These are phyloP conservation scores for Caenorhabditis sp. DNA, from an alignment of 2,888 invertebrate genomes.

Conservation along the genomic window DNA sequence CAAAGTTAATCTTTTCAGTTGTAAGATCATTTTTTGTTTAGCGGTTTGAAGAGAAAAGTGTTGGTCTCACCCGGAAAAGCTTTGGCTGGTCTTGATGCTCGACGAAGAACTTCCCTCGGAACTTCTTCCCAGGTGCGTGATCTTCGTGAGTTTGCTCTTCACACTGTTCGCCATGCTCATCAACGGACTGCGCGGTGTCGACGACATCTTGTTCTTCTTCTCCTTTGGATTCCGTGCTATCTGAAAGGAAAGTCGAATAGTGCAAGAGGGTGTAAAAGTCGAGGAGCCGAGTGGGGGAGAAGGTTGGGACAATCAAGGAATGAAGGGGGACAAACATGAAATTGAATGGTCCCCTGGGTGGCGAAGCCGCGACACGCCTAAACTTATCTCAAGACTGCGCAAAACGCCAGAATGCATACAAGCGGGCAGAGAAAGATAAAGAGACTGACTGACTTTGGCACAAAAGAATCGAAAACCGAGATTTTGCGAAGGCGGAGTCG, in stretches of 20 bases:
- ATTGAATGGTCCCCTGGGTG: conserved; percentile 67
- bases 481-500: conserved; percentile 21
- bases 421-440: no score
- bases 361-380: conserved; percentile 48
- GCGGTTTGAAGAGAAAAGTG: not conserved
- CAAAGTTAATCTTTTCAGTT: no score
- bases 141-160: conserved; percentile 67
- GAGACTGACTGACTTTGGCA: conserved; percentile 30
- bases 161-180: conserved; percentile 81
- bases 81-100: conserved; percentile 66
- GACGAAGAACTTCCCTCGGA: conserved; percentile 29
- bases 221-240: conserved; percentile 47
- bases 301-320: conserved; percentile 52
- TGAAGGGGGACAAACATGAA: conserved; percentile 63
- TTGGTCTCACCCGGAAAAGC: conserved; percentile 70
- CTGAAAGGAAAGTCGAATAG: conserved; percentile 29
- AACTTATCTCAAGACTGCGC: conserved; percentile 39
- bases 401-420: conserved; percentile 19
- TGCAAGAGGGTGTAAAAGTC: conserved; percentile 46
- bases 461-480: conserved; percentile 54
- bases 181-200: conserved; percentile 79
- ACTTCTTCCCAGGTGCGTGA: conserved; percentile 62
- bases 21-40: no score
- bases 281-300: conserved; percentile 25
- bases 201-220: conserved; percentile 56